Evolutionary conservation across 2,797 vertebrate species (phyloP).

Genomic region (Acanthurus leucopareius): DNA sequence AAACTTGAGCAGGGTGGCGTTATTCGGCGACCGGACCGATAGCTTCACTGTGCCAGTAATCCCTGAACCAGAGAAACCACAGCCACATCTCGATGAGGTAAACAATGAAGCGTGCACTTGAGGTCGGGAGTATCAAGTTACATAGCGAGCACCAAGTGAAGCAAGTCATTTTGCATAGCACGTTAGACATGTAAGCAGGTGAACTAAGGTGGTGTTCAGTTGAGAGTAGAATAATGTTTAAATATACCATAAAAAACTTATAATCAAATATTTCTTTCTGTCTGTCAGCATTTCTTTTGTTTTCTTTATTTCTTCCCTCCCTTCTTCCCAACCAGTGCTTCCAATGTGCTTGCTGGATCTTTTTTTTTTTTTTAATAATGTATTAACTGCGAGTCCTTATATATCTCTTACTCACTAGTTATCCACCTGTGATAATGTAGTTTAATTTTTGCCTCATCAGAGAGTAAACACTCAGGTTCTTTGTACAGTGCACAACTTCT

Average conservation of each 20-base stretch:
- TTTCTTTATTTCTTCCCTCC: neutral
- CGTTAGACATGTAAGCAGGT: neutral
- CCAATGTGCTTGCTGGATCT: neutral
- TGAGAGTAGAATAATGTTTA: neutral
- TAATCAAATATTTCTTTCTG: too few species aligned
- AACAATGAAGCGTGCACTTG: slow-evolving; percentile 35
- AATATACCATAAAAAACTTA: neutral
- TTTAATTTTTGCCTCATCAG: neutral
- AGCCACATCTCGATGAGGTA: slow-evolving; percentile 32
- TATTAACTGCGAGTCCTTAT: too few species aligned
- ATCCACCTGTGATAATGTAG: neutral
- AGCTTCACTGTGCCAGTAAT: slow-evolving; percentile 22
- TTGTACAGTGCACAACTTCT: neutral
- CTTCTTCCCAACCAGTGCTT: neutral
- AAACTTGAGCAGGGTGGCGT: slow-evolving; percentile 30
- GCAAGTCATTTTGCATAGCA: neutral
- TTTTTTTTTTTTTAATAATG: too few species aligned
- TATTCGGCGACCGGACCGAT: slow-evolving; percentile 34
- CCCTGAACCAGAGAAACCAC: slow-evolving; percentile 37
- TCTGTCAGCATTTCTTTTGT: too few species aligned
- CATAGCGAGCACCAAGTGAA: slow-evolving; percentile 19
- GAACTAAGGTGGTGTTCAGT: neutral
- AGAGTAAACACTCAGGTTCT: neutral
- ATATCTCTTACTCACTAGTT: neutral
- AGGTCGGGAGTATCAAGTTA: slow-evolving; percentile 41